Evolutionary conservation across 1,140 invertebrate genomes (phyloP).

Genomic region (Drosophila equinoxialis): DNA sequence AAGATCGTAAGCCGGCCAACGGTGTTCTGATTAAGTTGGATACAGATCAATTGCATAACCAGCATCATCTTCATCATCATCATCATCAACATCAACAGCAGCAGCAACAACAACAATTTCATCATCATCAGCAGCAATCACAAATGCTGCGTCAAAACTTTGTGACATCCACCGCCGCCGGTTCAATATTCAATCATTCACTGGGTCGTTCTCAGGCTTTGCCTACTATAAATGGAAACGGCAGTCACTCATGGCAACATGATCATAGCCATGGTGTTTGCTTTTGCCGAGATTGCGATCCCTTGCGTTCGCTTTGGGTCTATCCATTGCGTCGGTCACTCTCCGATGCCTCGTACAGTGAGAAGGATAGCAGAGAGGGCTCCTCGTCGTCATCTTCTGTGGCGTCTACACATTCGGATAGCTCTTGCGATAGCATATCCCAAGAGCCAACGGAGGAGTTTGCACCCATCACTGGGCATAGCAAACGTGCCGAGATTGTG

Average conservation of each 20-base stretch:
- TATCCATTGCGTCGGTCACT: slow-evolving; percentile 74
- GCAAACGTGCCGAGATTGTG: slow-evolving; percentile 75
- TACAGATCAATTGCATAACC: slow-evolving; percentile 47
- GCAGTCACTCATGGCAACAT: slow-evolving; percentile 35
- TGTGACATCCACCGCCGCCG: neutral
- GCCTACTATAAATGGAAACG: slow-evolving; percentile 18
- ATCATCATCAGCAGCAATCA: neutral
- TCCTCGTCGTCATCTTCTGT: slow-evolving; percentile 58
- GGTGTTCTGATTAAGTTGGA: slow-evolving; percentile 73
- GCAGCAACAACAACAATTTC: slow-evolving; percentile 2
- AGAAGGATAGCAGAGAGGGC: slow-evolving; percentile 32
- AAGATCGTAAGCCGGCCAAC: slow-evolving; percentile 88
- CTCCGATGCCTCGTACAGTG: slow-evolving; percentile 72
- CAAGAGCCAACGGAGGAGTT: slow-evolving; percentile 61
- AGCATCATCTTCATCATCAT: slow-evolving; percentile 4
- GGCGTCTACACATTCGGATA: slow-evolving; percentile 64
- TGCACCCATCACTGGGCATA: slow-evolving; percentile 65
- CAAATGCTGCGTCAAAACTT: neutral
- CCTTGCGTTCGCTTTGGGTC: slow-evolving; percentile 89
- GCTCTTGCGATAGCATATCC: slow-evolving; percentile 61
- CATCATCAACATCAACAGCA: neutral
- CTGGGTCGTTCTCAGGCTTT: slow-evolving; percentile 20
- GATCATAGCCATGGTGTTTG: slow-evolving; percentile 84
- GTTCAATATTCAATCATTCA: neutral
- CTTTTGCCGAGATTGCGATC: slow-evolving; percentile 91